Evolutionary conservation across 2,888 invertebrate genomes (phyloP).

Genomic region (Polyommatus iphigenia): DNA sequence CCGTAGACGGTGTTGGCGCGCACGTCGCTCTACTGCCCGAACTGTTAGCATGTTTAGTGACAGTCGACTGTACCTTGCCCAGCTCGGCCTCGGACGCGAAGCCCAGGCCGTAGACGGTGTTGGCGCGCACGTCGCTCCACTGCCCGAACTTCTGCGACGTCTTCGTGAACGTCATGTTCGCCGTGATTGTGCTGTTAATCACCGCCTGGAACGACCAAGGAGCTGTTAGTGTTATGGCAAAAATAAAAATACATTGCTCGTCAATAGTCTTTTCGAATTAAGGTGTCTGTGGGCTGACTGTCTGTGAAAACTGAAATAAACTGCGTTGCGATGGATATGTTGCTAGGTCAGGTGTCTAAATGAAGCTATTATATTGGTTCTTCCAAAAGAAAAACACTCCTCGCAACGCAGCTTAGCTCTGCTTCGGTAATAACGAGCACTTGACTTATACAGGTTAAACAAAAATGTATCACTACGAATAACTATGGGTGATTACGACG

Average conservation of each 20-base stretch:
- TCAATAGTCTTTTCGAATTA: not conserved
- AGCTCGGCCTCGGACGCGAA: slow-evolving; percentile 97
- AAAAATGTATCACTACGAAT: too few relatives aligned
- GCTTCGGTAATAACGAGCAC: too few relatives aligned
- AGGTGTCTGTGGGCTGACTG: too few relatives aligned
- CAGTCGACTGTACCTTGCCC: slow-evolving; percentile 84
- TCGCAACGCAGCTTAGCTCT: too few relatives aligned
- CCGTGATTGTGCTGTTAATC: slow-evolving; percentile 98
- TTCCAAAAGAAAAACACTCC: too few relatives aligned
- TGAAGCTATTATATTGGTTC: too few relatives aligned
- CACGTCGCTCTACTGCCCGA: not conserved
- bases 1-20: not conserved
- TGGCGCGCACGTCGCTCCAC: slow-evolving; percentile 98
- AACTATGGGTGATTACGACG: too few relatives aligned
- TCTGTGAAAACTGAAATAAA: too few relatives aligned
- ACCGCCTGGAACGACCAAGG: slow-evolving; percentile 84
- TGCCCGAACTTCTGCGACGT: slow-evolving; percentile 99
- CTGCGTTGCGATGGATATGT: too few relatives aligned
- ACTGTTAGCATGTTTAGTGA: not conserved
- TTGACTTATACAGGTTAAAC: too few relatives aligned
- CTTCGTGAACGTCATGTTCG: slow-evolving; percentile 99
- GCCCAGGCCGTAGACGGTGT: slow-evolving; percentile 97
- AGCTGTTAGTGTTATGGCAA: not conserved
- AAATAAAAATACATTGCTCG: not conserved
- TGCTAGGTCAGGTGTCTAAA: too few relatives aligned